Conservation (phyloP, 1,140 invertebrate species). For the Orchesella cincta region DNA sequence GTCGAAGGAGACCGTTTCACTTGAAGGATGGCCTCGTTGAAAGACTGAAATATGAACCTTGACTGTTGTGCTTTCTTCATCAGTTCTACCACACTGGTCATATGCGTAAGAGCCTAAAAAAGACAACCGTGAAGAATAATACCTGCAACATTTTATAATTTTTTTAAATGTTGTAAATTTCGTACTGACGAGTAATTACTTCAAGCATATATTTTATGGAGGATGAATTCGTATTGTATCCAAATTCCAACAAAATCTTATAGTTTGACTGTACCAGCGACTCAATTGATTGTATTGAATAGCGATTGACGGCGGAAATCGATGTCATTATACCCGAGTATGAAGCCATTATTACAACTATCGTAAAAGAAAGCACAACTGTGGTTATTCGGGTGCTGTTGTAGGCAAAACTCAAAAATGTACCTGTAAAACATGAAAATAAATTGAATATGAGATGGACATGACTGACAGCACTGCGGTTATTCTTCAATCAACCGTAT, state of each 20-base stretch:
- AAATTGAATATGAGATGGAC: no score
- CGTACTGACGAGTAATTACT: no score
- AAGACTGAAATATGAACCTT: background rate
- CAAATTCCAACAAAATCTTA: conserved; percentile 12
- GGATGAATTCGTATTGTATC: background rate
- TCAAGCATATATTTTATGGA: background rate
- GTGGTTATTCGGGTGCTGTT: background rate
- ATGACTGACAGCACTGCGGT: background rate
- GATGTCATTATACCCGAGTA: conserved; percentile 23
- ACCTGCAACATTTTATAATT: no score
- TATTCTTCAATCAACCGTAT: background rate
- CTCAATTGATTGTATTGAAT: conserved; percentile 3
- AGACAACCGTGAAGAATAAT: no score
- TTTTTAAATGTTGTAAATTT: no score
- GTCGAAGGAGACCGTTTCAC: background rate
- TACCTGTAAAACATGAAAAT: no score
- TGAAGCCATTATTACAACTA: conserved; percentile 16
- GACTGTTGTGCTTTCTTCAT: conserved; percentile 14
- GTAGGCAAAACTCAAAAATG: background rate
- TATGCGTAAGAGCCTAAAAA: background rate
- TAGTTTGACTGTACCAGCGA: conserved; percentile 9
- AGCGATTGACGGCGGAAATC: conserved; percentile 11
- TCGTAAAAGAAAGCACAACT: background rate
- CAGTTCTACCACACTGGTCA: background rate
- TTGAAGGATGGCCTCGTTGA: background rate